A percentile compares a stretch with the other conserved stretches of the same genome.
Evolutionary conservation across 2,888 invertebrate genomes (phyloP).

Genomic region (Melanostoma scalare): DNA sequence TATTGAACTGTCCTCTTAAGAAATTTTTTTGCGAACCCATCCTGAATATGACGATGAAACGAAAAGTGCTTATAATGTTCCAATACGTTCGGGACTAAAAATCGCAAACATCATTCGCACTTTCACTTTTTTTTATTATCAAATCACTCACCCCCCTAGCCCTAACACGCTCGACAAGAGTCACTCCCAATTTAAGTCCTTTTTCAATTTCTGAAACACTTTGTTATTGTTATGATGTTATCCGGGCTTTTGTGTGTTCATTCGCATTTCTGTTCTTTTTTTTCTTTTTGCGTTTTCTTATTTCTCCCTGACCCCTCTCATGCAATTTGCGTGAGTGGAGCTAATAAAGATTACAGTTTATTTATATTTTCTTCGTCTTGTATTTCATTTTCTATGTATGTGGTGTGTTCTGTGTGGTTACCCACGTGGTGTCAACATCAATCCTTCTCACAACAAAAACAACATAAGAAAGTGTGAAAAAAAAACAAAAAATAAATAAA

Average conservation of each 20-base stretch:
- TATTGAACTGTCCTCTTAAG: too few relatives aligned
- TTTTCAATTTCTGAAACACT: constrained; percentile 51
- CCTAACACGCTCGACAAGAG: constrained; percentile 8
- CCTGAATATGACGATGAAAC: too few relatives aligned
- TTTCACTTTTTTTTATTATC: constrained; percentile 41
- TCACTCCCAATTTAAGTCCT: constrained; percentile 49
- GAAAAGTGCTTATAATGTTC: too few relatives aligned
- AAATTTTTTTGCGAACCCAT: too few relatives aligned
- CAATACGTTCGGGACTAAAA: not conserved
- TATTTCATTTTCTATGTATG: constrained; percentile 23
- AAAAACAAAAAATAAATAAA: constrained; percentile 43
- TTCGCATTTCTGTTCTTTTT: constrained; percentile 44
- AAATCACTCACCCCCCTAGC: constrained; percentile 1
- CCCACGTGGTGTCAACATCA: constrained; percentile 72
- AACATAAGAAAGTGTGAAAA: constrained; percentile 63
- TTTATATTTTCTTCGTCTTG: constrained; percentile 60
- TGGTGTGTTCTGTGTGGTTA: constrained; percentile 42
- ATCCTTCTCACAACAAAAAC: constrained; percentile 60
- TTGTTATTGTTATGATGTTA: constrained; percentile 72
- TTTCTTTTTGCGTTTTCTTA: constrained; percentile 43
- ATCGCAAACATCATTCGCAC: constrained; percentile 26
- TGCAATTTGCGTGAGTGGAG: constrained; percentile 72
- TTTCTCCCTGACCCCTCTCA: constrained; percentile 60
- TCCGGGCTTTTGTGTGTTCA: constrained; percentile 66
- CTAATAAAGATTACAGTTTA: constrained; percentile 72